These are phyloP conservation scores for Aspidiotus destructor DNA, from an alignment of 2,888 invertebrate genomes.

Conservation along the genomic window DNA sequence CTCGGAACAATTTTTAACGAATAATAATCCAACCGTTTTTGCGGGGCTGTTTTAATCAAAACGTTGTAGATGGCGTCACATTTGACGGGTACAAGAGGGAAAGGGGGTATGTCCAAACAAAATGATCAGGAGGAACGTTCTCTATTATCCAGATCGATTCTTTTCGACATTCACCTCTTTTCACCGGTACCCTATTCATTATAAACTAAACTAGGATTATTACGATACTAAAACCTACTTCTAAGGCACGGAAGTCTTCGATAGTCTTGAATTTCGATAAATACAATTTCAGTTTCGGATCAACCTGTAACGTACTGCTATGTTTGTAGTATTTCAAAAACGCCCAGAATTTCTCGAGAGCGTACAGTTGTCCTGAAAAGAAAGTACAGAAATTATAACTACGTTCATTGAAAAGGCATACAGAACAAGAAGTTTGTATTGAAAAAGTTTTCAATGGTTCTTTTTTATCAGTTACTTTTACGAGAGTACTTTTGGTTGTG, in stretches of 20 bases:
- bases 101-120: no score
- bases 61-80: no score
- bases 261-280: slow-evolving; percentile 72
- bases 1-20: background rate
- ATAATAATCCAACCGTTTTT: background rate
- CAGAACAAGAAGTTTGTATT: background rate
- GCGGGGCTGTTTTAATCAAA: background rate
- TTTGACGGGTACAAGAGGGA: no score
- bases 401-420: no score
- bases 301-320: slow-evolving; percentile 61
- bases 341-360: slow-evolving; percentile 98
- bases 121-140: no score
- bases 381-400: slow-evolving; percentile 13
- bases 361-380: slow-evolving; percentile 80
- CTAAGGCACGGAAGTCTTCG: slow-evolving; percentile 77
- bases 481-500: no score
- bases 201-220: no score
- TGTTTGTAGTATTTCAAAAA: slow-evolving; percentile 94
- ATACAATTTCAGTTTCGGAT: slow-evolving; percentile 59
- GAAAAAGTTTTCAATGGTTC: background rate
- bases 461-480: no score
- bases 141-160: background rate
- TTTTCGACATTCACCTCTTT: background rate
- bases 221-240: slow-evolving; percentile 46
- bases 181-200: background rate